Evolutionary conservation across 1,140 invertebrate species (phyloP), one percentile per base, ranked within the genome.

Genomic region (Orchesella cincta): DNA sequence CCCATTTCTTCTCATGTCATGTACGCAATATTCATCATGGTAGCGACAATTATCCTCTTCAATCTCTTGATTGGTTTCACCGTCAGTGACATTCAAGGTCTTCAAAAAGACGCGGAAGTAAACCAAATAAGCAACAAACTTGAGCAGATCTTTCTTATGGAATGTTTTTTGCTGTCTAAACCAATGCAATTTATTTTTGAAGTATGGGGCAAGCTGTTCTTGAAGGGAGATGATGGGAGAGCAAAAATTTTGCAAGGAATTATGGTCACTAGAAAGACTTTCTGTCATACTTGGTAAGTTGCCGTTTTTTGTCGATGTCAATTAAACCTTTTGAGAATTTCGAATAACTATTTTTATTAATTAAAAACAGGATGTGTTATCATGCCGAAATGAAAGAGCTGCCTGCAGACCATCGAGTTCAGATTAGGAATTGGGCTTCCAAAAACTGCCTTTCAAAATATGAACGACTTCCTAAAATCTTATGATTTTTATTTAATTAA

Each of bases 1-100:
- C 78, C 74, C 0, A 51, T 80, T 16, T 18, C 78, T 1, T 73
- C 78, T 28, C 78, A 77, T 51, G 33, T 83, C 20, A 80, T 82
- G 73, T 76, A 83, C 18, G 78, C 79, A 1, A 62, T 79, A 14
- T 83, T 83, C 73, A 67, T 83, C 5, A 78, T 83, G 75, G 73
- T 82, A 33, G 81, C 82, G 16, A 81, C 82, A 3, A 78, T 83
- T 20, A 76, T 83, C 16, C 76, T 83, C 36, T 80, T 82, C 39
- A 83, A 83, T 67, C 78, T 83, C 14, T 51, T 83, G 8, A 83
- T 83, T 31, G 82, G 82, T 79, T 78, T 83, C 33, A 82, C 83
- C 46, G 83, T 83, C 28, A 82, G 78, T 51, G 83, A 83, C 36
- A 76, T 83, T 29, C 83, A 81, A 62, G 77, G 77, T n/a, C 62